A percentile compares a stretch with the other conserved stretches of the same genome.
phyloP scores from a whole-genome alignment of 2,888 invertebrate genomes.

The Drosophila barbarae region DNA sequence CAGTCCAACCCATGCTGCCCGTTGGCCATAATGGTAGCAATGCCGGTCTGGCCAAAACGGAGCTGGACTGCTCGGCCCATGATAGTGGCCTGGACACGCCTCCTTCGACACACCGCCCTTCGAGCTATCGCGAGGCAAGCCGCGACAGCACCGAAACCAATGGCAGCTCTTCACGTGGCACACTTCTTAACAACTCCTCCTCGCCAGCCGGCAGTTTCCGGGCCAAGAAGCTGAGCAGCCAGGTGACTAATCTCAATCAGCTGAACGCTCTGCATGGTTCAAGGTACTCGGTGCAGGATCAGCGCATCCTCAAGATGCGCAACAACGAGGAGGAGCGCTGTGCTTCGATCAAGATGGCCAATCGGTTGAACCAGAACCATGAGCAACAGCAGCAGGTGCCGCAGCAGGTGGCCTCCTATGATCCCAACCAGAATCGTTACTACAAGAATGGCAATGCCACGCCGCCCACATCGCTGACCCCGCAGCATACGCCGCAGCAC shows the following conservation, averaged over 20 bases:
- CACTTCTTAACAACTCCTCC: constrained; percentile 75
- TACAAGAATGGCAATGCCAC: constrained; percentile 73
- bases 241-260: constrained; percentile 76
- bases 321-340: constrained; percentile 79
- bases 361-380: constrained; percentile 74
- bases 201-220: constrained; percentile 78
- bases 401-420: constrained; percentile 58
- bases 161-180: constrained; percentile 79
- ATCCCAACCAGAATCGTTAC: constrained; percentile 79
- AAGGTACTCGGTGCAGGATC: constrained; percentile 78
- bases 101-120: constrained; percentile 80
- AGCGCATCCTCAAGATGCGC: constrained; percentile 78
- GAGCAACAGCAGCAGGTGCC: constrained; percentile 48
- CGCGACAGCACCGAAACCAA: constrained; percentile 78
- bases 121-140: constrained; percentile 78
- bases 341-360: constrained; percentile 75
- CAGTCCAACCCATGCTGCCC: constrained; percentile 80
- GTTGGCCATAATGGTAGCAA: constrained; percentile 53
- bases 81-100: constrained; percentile 80
- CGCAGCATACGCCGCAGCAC: constrained; percentile 77
- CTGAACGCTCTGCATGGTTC: constrained; percentile 75
- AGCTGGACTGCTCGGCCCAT: constrained; percentile 82
- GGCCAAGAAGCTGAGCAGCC: constrained; percentile 74
- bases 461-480: constrained; percentile 64
- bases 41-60: constrained; percentile 77